Conservation (phyloP, 2,888 invertebrate species). For the Drosophila percnosoma region DNA sequence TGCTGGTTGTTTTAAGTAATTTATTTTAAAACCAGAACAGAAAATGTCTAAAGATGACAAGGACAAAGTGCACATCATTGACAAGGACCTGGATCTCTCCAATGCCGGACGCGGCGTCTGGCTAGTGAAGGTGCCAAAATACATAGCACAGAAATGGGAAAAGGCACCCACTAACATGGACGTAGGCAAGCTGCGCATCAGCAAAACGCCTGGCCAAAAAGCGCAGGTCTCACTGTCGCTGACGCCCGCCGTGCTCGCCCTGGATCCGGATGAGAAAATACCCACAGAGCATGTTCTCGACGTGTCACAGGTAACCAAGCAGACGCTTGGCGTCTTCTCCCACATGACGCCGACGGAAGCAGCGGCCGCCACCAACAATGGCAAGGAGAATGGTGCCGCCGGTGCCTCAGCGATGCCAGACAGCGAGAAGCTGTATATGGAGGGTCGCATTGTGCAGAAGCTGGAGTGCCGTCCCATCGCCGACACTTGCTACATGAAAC, state of each 20-base stretch:
- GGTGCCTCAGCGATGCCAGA: constrained; percentile 87
- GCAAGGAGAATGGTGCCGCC: constrained; percentile 84
- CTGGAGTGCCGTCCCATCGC: constrained; percentile 96
- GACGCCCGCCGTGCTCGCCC: constrained; percentile 91
- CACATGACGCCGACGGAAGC: constrained; percentile 87
- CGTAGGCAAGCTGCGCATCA: constrained; percentile 96
- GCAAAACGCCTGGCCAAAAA: constrained; percentile 91
- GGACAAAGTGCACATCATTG: constrained; percentile 87
- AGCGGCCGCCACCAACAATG: constrained; percentile 85
- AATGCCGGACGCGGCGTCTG: constrained; percentile 97
- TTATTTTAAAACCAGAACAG: neutral
- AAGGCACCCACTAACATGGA: constrained; percentile 95
- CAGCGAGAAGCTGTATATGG: constrained; percentile 93
- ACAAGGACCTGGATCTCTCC: constrained; percentile 93
- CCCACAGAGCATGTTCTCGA: constrained; percentile 96
- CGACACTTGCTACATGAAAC: constrained; percentile 94
- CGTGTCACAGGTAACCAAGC: constrained; percentile 95
- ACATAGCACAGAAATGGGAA: constrained; percentile 97
- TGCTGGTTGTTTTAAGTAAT: constrained; percentile 10
- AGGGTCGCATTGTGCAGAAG: constrained; percentile 98
- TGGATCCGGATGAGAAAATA: constrained; percentile 93
- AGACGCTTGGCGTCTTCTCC: constrained; percentile 96
- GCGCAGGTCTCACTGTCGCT: constrained; percentile 95
- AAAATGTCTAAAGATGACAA: constrained; percentile 84
- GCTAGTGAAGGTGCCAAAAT: constrained; percentile 98